These are phyloP conservation scores for Drosophila dives DNA, from an alignment of 2,888 invertebrate species.

Conservation along the genomic window DNA sequence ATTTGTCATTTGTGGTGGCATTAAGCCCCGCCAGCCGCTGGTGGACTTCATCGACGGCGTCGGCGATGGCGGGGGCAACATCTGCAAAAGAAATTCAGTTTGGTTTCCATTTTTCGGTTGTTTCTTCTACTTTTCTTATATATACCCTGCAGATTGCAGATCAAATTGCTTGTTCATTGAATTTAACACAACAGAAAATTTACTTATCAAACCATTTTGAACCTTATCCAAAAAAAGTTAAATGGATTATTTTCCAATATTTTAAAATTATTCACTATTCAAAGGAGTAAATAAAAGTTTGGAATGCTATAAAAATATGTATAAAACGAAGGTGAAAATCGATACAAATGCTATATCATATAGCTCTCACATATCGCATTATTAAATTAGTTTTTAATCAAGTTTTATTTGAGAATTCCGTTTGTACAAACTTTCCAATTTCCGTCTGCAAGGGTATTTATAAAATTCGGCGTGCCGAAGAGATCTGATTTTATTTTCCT, in stretches of 20 bases:
- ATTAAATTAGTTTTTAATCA: background rate
- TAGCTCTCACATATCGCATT: background rate
- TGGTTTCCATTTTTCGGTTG: conserved; percentile 42
- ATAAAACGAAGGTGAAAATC: background rate
- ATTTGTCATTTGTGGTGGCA: conserved; percentile 69
- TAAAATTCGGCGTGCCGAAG: background rate
- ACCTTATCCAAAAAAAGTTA: background rate
- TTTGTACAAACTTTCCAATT: background rate
- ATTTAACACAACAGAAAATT: background rate
- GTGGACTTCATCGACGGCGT: conserved; percentile 77
- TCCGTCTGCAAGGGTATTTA: background rate
- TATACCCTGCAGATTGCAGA: conserved; percentile 2
- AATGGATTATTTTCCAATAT: background rate
- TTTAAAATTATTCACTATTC: background rate
- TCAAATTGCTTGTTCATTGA: background rate
- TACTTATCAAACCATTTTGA: background rate
- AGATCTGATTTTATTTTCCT: background rate
- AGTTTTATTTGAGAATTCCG: background rate
- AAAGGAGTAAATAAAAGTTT: background rate
- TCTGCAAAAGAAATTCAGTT: conserved; percentile 60
- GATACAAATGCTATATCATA: background rate
- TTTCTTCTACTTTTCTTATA: background rate
- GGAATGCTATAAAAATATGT: background rate
- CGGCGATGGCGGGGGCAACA: conserved; percentile 77
- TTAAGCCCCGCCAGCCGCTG: conserved; percentile 59